A percentile compares a stretch with the other conserved stretches of the same genome.
These are phyloP conservation scores for Dendroctonus valens DNA, from an alignment of 1,140 invertebrate genomes.

Conservation along the genomic window DNA sequence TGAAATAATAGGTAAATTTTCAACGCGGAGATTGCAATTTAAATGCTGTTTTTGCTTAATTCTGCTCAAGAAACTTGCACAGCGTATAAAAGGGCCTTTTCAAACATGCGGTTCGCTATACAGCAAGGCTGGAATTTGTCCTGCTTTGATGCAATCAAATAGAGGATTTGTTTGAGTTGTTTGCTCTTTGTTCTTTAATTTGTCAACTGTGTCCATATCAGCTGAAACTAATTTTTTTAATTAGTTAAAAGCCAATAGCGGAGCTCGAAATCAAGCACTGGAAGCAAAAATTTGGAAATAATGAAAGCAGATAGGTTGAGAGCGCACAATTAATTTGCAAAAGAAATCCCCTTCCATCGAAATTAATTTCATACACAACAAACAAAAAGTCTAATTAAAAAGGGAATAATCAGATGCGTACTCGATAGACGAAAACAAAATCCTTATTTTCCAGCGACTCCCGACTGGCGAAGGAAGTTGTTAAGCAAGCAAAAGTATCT, in stretches of 20 bases:
- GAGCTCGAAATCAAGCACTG: neutral
- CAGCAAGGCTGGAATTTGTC: neutral
- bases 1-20: conserved; percentile 32
- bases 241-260: neutral
- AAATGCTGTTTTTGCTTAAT: conserved; percentile 28
- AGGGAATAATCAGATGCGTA: too few species aligned
- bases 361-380: too few species aligned
- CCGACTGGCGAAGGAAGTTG: conserved; percentile 7
- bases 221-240: neutral
- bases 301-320: neutral
- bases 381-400: too few species aligned
- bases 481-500: conserved; percentile 18
- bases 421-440: conserved; percentile 4
- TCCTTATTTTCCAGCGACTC: conserved; percentile 9
- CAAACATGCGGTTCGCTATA: neutral
- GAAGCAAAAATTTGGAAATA: too few species aligned
- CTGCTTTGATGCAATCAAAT: neutral
- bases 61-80: neutral
- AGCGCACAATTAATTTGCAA: neutral
- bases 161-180: neutral
- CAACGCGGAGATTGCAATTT: conserved; percentile 28
- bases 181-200: neutral
- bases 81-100: neutral
- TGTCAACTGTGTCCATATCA: neutral
- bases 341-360: neutral